A percentile compares a stretch with the other conserved stretches of the same genome.
These are phyloP conservation scores for Spisula solida DNA, from an alignment of 2,888 invertebrate species.

Conservation along the genomic window DNA sequence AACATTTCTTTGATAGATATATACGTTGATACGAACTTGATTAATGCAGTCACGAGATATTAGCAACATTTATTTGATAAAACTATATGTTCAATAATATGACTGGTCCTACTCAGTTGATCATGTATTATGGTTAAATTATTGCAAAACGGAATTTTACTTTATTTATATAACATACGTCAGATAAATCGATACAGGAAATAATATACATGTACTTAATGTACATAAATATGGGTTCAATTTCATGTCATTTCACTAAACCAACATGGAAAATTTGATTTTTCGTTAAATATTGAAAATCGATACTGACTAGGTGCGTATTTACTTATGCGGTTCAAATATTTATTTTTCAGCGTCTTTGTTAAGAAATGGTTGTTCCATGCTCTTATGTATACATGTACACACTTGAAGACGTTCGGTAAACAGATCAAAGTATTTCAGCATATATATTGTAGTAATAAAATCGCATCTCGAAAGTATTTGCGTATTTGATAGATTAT, in stretches of 20 bases:
- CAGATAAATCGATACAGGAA: no score
- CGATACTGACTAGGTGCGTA: neutral
- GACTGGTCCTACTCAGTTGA: no score
- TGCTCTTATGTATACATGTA: neutral
- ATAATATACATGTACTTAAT: neutral
- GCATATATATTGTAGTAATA: neutral
- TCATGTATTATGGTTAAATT: no score
- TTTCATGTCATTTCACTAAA: neutral
- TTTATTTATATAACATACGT: no score
- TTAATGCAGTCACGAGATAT: no score
- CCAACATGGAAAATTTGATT: neutral
- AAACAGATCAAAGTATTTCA: neutral
- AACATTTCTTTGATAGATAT: no score
- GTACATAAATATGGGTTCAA: neutral
- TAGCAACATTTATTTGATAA: no score
- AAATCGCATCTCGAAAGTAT: neutral
- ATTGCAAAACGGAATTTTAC: no score
- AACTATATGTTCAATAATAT: no score
- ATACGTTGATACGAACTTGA: no score
- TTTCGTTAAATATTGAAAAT: conserved; percentile 6
- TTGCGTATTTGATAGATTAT: neutral
- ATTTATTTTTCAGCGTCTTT: neutral
- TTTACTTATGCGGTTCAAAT: neutral
- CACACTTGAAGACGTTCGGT: neutral
- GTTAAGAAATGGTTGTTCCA: neutral